Conservation (phyloP, 2,113 vertebrate species). For the Balaenoptera acutorostrata region DNA sequence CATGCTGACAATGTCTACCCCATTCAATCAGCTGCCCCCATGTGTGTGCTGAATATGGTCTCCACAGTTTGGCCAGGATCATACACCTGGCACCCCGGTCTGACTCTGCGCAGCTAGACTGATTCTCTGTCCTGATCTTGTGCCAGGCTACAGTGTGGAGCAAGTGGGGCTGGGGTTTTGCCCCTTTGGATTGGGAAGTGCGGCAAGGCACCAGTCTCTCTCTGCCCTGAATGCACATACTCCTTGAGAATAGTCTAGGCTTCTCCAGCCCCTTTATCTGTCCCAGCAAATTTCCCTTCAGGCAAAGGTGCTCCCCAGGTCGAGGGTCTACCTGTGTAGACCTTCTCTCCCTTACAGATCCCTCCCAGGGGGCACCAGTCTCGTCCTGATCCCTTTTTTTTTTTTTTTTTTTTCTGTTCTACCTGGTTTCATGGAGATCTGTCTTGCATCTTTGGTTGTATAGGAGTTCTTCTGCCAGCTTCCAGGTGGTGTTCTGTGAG, state of each 20-base stretch:
- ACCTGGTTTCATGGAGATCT: background rate
- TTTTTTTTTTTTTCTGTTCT: background rate
- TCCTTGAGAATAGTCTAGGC: background rate
- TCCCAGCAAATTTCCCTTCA: background rate
- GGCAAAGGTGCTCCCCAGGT: background rate
- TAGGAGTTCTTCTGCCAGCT: background rate
- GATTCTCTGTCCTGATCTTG: background rate
- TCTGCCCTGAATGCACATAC: background rate
- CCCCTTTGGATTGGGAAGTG: background rate
- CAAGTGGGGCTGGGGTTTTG: fast-evolving
- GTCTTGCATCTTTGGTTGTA: background rate
- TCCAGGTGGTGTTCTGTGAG: background rate
- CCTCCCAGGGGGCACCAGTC: background rate
- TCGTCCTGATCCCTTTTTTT: background rate
- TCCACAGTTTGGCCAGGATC: background rate
- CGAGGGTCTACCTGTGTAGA: background rate
- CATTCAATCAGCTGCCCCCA: background rate
- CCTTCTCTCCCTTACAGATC: background rate
- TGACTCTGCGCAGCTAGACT: background rate
- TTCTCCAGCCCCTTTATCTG: background rate
- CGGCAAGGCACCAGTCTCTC: background rate
- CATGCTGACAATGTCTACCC: background rate
- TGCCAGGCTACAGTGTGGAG: background rate
- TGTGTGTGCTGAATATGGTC: background rate
- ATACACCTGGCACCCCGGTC: background rate